phyloP scores from a whole-genome alignment of 1,140 invertebrate species.

The Ceratina calcarata region DNA sequence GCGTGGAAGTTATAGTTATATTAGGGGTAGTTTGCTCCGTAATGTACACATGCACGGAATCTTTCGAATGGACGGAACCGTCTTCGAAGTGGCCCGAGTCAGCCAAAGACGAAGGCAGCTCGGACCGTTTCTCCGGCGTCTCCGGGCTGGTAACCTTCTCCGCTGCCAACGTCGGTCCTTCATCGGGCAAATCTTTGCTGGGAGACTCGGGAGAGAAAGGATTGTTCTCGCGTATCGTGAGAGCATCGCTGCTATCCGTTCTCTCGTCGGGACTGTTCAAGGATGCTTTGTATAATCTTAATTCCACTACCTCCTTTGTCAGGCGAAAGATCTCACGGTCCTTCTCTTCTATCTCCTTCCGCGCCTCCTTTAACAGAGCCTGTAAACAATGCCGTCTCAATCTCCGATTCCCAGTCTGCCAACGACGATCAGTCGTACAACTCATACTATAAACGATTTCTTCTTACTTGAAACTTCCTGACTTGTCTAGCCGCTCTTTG shows the following conservation, averaged over 20 bases:
- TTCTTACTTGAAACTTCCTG: slow-evolving; percentile 82
- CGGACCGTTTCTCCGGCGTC: slow-evolving; percentile 66
- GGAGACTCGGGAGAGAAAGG: slow-evolving; percentile 77
- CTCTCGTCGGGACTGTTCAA: slow-evolving; percentile 87
- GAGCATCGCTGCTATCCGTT: slow-evolving; percentile 86
- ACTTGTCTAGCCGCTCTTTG: slow-evolving; percentile 90
- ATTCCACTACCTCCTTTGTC: slow-evolving; percentile 90
- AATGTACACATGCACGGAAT: slow-evolving; percentile 81
- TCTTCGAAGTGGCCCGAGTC: slow-evolving; percentile 94
- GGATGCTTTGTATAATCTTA: slow-evolving; percentile 89
- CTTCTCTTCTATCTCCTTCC: slow-evolving; percentile 88
- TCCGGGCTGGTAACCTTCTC: slow-evolving; percentile 49
- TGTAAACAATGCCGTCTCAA: slow-evolving; percentile 71
- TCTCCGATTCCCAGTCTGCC: neutral
- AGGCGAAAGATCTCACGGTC: slow-evolving; percentile 89
- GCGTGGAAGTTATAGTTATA: slow-evolving; percentile 70
- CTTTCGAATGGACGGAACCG: slow-evolving; percentile 88
- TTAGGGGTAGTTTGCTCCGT: slow-evolving; percentile 81
- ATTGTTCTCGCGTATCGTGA: slow-evolving; percentile 86
- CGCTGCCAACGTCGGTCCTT: slow-evolving; percentile 37
- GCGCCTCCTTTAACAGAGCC: slow-evolving; percentile 86
- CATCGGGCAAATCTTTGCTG: slow-evolving; percentile 69
- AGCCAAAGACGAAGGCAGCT: slow-evolving; percentile 83
- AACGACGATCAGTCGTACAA: no score
- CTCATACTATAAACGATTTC: neutral